These are phyloP conservation scores for Trachops cirrhosus DNA, from an alignment of 2,797 vertebrate genomes.

Conservation along the genomic window DNA sequence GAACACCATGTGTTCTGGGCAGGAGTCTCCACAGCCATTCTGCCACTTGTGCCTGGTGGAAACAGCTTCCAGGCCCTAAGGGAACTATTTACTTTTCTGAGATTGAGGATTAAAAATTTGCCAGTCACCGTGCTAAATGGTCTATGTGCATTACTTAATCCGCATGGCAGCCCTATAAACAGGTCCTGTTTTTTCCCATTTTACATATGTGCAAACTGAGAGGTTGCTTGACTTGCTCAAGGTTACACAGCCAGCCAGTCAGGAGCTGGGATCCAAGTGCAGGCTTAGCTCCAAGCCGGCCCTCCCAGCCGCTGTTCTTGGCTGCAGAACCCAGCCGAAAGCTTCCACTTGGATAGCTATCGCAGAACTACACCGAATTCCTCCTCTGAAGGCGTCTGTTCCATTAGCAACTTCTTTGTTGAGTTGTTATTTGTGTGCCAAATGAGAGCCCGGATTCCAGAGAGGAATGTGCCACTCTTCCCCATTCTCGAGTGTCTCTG, in stretches of 20 bases:
- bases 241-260: not conserved
- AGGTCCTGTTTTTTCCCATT: not conserved
- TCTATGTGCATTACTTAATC: not conserved
- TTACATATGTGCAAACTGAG: slow-evolving; percentile 39
- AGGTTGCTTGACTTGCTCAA: not conserved
- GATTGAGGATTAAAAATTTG: not conserved
- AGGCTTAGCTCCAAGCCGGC: not conserved
- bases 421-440: slow-evolving; percentile 58
- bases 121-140: not conserved
- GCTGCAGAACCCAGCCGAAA: not conserved
- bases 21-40: not conserved
- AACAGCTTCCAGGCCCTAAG: not conserved
- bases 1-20: not conserved
- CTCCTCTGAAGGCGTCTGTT: not conserved
- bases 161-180: not conserved
- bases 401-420: slow-evolving; percentile 28
- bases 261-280: not conserved
- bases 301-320: not conserved
- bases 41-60: not conserved
- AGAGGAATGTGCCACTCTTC: slow-evolving; percentile 58
- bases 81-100: not conserved
- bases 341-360: not conserved
- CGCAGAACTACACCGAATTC: not conserved
- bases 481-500: slow-evolving; percentile 67
- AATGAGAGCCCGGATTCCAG: slow-evolving; percentile 64